Conservation (phyloP, 2,113 vertebrate species). For the Psophia crepitans region DNA sequence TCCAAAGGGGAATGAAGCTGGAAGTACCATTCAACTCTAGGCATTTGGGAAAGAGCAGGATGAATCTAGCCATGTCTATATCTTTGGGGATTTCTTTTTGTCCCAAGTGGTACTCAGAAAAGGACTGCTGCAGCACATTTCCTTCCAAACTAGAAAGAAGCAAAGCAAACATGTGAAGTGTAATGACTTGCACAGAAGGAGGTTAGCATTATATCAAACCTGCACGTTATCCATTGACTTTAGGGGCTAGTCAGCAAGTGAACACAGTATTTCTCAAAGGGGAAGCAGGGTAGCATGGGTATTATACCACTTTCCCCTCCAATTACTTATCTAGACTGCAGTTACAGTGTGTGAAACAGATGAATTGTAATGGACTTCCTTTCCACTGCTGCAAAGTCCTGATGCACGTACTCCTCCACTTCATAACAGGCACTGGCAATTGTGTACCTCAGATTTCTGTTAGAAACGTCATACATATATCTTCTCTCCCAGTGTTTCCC, state of each 20-base stretch:
- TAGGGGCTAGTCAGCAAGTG: not conserved
- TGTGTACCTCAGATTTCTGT: not conserved
- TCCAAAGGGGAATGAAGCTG: not conserved
- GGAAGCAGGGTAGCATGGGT: not conserved
- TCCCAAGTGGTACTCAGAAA: not conserved
- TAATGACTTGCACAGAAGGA: not conserved
- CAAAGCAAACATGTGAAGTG: accelerated
- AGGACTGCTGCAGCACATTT: not conserved
- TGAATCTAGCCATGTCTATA: not conserved
- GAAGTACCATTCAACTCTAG: not conserved
- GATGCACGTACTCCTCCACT: not conserved
- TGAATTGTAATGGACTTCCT: not conserved
- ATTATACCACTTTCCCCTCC: not conserved
- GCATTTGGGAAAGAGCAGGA: not conserved
- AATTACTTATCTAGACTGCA: not conserved
- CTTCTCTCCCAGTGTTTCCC: not conserved
- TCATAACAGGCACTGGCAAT: not conserved
- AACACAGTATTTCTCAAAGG: not conserved
- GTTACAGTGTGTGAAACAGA: not conserved
- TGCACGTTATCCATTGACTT: not conserved
- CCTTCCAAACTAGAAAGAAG: not conserved
- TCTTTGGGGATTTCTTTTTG: not conserved
- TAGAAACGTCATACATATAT: not conserved
- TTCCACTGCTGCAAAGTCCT: not conserved
- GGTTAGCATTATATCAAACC: not conserved